Percentiles rank a stretch among this genome's conserved stretches.
Evolutionary conservation across 1,140 invertebrate genomes (phyloP).

Genomic region (Camponotus floridanus): DNA sequence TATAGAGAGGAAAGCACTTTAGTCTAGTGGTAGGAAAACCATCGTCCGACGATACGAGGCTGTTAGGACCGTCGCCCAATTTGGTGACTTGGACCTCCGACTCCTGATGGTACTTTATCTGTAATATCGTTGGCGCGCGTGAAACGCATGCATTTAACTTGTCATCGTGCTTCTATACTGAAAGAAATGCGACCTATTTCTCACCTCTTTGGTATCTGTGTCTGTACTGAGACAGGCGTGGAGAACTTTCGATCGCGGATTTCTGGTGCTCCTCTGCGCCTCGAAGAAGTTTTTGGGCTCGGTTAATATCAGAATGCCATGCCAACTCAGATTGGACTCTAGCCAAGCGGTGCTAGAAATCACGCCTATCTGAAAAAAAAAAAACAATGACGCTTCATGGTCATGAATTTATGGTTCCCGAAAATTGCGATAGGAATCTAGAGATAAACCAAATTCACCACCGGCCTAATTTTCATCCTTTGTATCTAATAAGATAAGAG

Average conservation of each 20-base stretch:
- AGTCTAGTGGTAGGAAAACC: slow-evolving; percentile 88
- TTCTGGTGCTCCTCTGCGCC: slow-evolving; percentile 83
- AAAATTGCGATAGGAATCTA: slow-evolving; percentile 15
- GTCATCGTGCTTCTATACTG: background rate
- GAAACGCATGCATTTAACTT: background rate
- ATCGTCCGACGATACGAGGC: slow-evolving; percentile 84
- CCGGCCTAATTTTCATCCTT: slow-evolving; percentile 1
- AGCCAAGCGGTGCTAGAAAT: slow-evolving; percentile 90
- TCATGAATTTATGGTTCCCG: background rate
- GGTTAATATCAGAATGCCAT: slow-evolving; percentile 91
- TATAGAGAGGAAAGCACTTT: slow-evolving; percentile 94
- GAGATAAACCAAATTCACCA: background rate
- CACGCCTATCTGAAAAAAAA: slow-evolving; percentile 85
- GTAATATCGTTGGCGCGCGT: slow-evolving; percentile 44
- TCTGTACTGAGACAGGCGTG: slow-evolving; percentile 92
- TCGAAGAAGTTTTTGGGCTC: slow-evolving; percentile 90
- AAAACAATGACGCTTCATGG: slow-evolving; percentile 24
- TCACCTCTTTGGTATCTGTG: slow-evolving; percentile 91
- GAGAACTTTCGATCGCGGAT: slow-evolving; percentile 88
- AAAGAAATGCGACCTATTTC: background rate
- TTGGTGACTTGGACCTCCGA: slow-evolving; percentile 87
- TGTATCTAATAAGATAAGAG: background rate
- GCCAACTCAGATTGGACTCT: slow-evolving; percentile 90
- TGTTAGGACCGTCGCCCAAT: slow-evolving; percentile 87
- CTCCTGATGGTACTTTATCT: slow-evolving; percentile 89